These are phyloP conservation scores for Meriones unguiculatus DNA, from an alignment of 2,113 vertebrate genomes.

Conservation along the genomic window DNA sequence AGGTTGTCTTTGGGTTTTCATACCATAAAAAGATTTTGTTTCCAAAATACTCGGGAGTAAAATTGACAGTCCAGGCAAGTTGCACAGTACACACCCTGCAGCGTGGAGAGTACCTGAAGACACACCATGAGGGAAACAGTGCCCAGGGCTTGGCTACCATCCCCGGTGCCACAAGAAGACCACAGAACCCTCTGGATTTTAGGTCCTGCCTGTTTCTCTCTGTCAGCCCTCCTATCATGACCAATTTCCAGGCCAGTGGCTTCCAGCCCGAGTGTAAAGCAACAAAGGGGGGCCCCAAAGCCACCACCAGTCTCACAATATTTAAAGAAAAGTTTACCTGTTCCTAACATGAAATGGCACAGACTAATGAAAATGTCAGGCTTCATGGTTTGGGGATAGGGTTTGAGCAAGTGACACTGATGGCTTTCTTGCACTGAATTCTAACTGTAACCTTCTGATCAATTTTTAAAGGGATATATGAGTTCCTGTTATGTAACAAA, in stretches of 20 bases:
- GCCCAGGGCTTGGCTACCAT: background rate
- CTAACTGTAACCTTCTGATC: conserved; percentile 21
- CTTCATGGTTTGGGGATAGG: conserved; percentile 1
- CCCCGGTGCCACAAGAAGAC: background rate
- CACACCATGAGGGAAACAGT: background rate
- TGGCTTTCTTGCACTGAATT: conserved; percentile 28
- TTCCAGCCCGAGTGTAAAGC: background rate
- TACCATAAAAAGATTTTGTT: conserved; percentile 15
- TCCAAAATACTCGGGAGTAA: background rate
- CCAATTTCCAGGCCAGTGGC: background rate
- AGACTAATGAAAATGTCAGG: conserved; percentile 46
- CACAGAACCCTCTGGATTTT: background rate
- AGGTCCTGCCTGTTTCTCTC: background rate
- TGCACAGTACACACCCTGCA: background rate
- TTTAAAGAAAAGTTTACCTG: conserved; percentile 58
- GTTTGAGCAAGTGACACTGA: conserved; percentile 36
- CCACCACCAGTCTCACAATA: conserved; percentile 8
- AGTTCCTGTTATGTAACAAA: conserved; percentile 9
- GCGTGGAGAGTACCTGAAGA: background rate
- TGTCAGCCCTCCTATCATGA: background rate
- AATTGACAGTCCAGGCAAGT: background rate
- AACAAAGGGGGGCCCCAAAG: background rate
- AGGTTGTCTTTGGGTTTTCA: background rate
- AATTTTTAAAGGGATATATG: conserved; percentile 49
- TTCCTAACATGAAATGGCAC: conserved; percentile 58